A percentile compares a stretch with the other conserved stretches of the same genome.
These are phyloP conservation scores for Reticulitermes lucifugus DNA, from an alignment of 2,888 invertebrate species.

Conservation along the genomic window DNA sequence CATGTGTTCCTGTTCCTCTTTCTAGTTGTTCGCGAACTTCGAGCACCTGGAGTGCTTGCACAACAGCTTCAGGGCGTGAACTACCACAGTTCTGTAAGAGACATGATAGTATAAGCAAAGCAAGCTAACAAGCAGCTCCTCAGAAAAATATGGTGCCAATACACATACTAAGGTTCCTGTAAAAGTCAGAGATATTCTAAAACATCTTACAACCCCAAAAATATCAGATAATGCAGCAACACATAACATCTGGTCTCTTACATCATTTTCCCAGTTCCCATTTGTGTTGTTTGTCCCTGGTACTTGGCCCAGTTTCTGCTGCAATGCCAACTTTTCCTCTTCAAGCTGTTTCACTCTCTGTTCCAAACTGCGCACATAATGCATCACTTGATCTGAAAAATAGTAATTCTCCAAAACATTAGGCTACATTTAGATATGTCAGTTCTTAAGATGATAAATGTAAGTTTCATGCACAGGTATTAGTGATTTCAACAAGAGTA, in stretches of 20 bases:
- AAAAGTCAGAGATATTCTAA: too few relatives aligned
- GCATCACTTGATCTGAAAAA: constrained; percentile 83
- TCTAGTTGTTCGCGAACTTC: constrained; percentile 91
- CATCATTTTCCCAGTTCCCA: constrained; percentile 49
- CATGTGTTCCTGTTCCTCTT: constrained; percentile 66
- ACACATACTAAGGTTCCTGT: too few relatives aligned
- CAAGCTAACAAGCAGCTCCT: too few relatives aligned
- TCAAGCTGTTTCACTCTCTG: constrained; percentile 86
- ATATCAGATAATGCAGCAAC: background rate
- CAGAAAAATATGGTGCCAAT: too few relatives aligned
- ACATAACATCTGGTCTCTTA: constrained; percentile 22
- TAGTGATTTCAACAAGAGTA: too few relatives aligned
- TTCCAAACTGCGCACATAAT: constrained; percentile 92
- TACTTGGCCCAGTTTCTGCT: constrained; percentile 64
- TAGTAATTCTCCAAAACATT: too few relatives aligned
- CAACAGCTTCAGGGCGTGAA: constrained; percentile 87
- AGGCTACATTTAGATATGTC: too few relatives aligned
- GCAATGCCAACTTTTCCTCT: constrained; percentile 78
- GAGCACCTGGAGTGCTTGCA: constrained; percentile 91
- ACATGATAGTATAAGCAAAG: background rate
- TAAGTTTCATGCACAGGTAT: too few relatives aligned
- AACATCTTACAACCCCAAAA: background rate
- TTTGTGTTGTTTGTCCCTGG: constrained; percentile 25
- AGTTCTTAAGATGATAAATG: too few relatives aligned
- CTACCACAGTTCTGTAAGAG: constrained; percentile 20